Evolutionary conservation across 2,113 vertebrate species (phyloP), one percentile per base, ranked within the genome.

Genomic region (Rhinoptilus africanus): DNA sequence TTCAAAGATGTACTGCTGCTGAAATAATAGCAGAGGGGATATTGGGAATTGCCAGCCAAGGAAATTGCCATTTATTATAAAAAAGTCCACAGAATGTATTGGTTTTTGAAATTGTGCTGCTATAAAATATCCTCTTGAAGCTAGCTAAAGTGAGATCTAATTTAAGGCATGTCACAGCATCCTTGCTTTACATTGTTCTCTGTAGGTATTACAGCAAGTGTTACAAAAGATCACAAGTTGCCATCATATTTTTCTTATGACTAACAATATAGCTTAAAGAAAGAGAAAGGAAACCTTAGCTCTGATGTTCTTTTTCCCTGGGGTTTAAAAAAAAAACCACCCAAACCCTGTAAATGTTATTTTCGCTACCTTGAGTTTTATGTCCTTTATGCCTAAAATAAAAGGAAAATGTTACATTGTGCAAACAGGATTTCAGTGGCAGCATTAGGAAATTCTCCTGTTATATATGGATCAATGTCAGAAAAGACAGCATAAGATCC

Each of bases 161-260:
- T 96, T 96, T 96, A 93, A 96, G 37, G 32, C 69, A 77, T 86
- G 57, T 92, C 67, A 89, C n/a, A 84, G 37, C 66, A 82, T 82
- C 60, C 86, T 84, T 92, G 59, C 39, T 93, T 91, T 93, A 87
- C 54, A 74, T 64, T 93, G 85, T 64, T 91, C 90, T 92, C 72
- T 66, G 71, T 78, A 89, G 62, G 64, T 76, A 54, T 74, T 92
- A 74, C 43, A 76, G 64, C 20, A 56, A 89, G 39, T 82, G 85
- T 88, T 84, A 84, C 62, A 93, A 56, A 94, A 88, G 89, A 94
- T 82, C 92, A 68, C 82, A 71, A 59, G 74, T 35, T 95, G 43
- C 43, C 73, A 30, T 84, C 57, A 54, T 56, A 90, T 24, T 71
- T 95, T 43, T 94, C 88, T 89, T 75, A 67, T 60, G 76, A 84